Conservation (phyloP, 2,797 vertebrate genomes). For the Meriones psammophilus region DNA sequence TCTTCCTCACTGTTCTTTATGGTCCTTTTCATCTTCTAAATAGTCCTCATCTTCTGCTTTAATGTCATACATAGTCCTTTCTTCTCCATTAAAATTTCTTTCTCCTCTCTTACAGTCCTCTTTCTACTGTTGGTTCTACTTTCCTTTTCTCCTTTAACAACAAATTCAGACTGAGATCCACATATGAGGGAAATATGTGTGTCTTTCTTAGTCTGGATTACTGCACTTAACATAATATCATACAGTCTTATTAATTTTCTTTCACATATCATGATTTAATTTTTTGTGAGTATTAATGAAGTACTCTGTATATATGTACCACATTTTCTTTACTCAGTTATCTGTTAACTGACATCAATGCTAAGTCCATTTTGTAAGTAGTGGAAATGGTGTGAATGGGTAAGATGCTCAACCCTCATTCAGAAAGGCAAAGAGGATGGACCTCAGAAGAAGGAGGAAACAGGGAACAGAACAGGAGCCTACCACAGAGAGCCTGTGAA, state of each 20-base stretch:
- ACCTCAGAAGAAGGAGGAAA: too few relatives aligned
- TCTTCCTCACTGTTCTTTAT: background rate
- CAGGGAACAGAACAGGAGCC: too few relatives aligned
- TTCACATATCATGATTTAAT: background rate
- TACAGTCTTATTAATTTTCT: background rate
- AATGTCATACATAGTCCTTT: background rate
- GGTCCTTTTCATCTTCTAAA: background rate
- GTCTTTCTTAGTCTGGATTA: background rate
- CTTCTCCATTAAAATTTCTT: background rate
- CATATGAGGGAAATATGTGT: background rate
- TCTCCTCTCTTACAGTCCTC: background rate
- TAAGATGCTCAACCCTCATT: too few relatives aligned
- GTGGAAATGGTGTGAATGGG: too few relatives aligned
- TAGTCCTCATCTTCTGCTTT: background rate
- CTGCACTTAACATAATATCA: background rate
- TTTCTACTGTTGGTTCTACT: background rate
- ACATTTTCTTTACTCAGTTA: background rate
- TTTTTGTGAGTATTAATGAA: background rate
- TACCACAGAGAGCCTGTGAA: too few relatives aligned
- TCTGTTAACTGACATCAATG: background rate
- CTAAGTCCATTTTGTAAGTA: background rate
- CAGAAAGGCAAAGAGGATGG: too few relatives aligned
- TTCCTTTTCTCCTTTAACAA: background rate
- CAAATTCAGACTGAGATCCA: background rate
- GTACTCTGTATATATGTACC: background rate